Evolutionary conservation across 2,797 vertebrate species (phyloP).

Genomic region (Lagothrix lagotricha): DNA sequence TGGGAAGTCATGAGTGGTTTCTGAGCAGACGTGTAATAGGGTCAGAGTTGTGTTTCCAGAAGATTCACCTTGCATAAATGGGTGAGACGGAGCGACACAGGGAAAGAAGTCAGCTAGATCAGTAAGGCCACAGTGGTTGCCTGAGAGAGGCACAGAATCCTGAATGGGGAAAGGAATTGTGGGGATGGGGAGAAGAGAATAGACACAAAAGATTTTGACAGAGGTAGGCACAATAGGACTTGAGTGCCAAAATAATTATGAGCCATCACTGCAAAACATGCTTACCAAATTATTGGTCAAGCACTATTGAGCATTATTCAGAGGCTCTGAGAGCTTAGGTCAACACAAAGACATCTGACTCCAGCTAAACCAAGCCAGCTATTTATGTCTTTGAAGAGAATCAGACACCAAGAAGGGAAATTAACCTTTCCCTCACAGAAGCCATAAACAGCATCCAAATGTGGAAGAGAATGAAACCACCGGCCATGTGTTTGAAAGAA

Average conservation of each 20-base stretch:
- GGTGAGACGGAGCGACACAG: background rate
- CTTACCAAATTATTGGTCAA: slow-evolving; percentile 1
- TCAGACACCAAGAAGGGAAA: slow-evolving; percentile 72
- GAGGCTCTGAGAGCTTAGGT: slow-evolving; percentile 29
- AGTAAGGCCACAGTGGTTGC: background rate
- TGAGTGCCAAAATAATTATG: slow-evolving; percentile 23
- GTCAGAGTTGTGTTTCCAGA: background rate
- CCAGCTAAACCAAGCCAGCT: slow-evolving; percentile 32
- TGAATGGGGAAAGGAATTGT: too few species aligned
- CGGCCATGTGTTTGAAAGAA: slow-evolving; percentile 79
- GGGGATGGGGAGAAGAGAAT: background rate
- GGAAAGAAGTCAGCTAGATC: background rate
- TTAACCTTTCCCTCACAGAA: slow-evolving; percentile 73
- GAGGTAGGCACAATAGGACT: background rate
- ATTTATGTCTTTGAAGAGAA: slow-evolving; percentile 60
- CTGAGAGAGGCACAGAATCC: background rate
- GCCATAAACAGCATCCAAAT: slow-evolving; percentile 75
- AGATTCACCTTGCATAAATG: background rate
- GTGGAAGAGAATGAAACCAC: slow-evolving; percentile 77
- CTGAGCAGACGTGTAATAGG: background rate
- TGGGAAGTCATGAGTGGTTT: background rate
- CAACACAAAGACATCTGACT: slow-evolving; percentile 60
- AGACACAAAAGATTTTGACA: background rate
- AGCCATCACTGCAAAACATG: background rate
- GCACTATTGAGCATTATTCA: background rate